phyloP scores from a whole-genome alignment of 2,113 vertebrate species.

The Lethenteron camtschaticum region DNA sequence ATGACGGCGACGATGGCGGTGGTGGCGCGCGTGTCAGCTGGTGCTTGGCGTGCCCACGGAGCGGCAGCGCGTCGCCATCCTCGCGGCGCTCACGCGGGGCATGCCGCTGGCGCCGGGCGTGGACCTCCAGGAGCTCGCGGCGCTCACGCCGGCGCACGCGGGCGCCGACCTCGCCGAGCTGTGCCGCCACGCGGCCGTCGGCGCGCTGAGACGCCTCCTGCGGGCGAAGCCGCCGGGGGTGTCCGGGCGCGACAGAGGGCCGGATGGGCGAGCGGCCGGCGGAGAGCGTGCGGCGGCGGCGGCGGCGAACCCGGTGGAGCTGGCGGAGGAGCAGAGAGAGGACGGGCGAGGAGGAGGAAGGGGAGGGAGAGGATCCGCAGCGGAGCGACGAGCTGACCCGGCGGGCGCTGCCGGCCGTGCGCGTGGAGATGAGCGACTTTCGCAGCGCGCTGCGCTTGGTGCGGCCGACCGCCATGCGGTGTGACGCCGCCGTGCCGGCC shows the following conservation, averaged over 20 bases:
- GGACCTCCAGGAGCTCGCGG: conserved; percentile 36
- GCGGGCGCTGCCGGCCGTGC: too few species aligned
- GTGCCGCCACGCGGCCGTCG: conserved; percentile 65
- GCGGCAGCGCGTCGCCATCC: conserved; percentile 43
- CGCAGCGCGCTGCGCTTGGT: conserved; percentile 45
- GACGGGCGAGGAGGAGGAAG: too few species aligned
- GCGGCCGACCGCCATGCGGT: conserved; percentile 49
- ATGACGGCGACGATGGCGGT: too few species aligned
- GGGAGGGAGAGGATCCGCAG: too few species aligned
- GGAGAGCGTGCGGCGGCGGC: neutral
- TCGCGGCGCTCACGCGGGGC: conserved; percentile 33
- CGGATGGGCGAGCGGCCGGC: conserved; percentile 5
- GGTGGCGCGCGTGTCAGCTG: neutral
- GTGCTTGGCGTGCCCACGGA: conserved; percentile 29
- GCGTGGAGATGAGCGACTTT: conserved; percentile 29
- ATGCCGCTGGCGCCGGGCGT: conserved; percentile 37
- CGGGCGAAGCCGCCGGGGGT: neutral
- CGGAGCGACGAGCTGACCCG: too few species aligned
- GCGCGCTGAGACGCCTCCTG: conserved; percentile 29
- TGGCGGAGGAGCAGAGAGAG: neutral
- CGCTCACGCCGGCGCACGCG: conserved; percentile 56
- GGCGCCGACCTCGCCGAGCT: conserved; percentile 72
- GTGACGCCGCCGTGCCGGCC: conserved; percentile 41
- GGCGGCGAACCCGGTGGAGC: neutral
- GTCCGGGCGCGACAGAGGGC: conserved; percentile 26